Base-by-base conservation (phyloP, 2,888 invertebrate genomes). In the Apamea crenata region DNA sequence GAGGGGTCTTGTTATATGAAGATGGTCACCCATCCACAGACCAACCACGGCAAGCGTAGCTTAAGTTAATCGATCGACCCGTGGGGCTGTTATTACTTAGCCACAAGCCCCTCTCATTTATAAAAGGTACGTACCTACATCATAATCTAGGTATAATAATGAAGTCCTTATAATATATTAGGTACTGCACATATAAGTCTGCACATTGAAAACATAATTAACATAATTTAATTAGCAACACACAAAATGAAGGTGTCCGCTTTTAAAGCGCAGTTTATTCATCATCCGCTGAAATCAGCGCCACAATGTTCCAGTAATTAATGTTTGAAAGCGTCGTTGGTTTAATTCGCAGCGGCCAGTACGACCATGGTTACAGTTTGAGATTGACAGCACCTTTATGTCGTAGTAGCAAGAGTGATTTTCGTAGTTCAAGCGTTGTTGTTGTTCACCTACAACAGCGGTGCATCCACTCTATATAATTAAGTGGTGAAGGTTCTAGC, bases 271-370 rank as follows among this genome's bases (percentile, higher is more conserved):
- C 72, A 47, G 63, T 81, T 77, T 80, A 86, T 83, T 87, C 74
- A 80, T 84, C 75, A 74, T 78, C 36, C 71, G 76, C 71, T 72
- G 74, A 78, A 83, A 85, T 80, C 82, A 85, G 67, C 56, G 79
- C 61, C 75, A 82, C 79, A 79, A 84, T 86, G 83, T 85, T 78
- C 56, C 75, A n/a, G 77, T 88, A 87, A 90, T 90, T 86, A 87
- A 85, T 83, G 80, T 82, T 81, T 74, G 77, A 67, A 77, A 71
- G 73, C 79, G 72, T 36, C 73, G 76, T 75, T 16, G 83, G 74
- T 82, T 80, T 80, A 80, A 82, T 82, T 83, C 82, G 80, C 65
- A 80, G 44, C n/a, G 61, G 47, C 25, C 47, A 14, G 68, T 68
- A 29, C 56, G 14, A 56, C 44, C 44, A 56, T 29, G 29, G 18